Percentiles rank a stretch among this genome's conserved stretches.
Evolutionary conservation across 1,140 invertebrate genomes (phyloP).

Genomic region (Sinonovacula constricta): DNA sequence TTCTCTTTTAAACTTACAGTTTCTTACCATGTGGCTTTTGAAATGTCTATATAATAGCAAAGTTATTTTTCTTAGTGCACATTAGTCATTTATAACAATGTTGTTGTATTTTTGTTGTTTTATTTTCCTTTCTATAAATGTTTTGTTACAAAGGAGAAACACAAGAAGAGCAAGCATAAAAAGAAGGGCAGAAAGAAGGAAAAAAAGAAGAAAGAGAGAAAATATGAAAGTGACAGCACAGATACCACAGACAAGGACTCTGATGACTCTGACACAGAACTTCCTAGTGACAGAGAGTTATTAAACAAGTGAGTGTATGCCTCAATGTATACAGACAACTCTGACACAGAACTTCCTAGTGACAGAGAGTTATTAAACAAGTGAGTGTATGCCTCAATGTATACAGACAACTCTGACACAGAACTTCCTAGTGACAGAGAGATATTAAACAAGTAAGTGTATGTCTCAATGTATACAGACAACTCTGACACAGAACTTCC

Average conservation of each 20-base stretch:
- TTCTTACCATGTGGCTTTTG: too few species aligned
- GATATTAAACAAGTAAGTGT: too few species aligned
- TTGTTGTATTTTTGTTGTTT: not conserved
- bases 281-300: conserved; percentile 33
- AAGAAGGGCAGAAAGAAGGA: conserved; percentile 34
- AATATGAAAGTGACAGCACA: not conserved
- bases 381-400: too few species aligned
- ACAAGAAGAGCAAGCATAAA: conserved; percentile 44
- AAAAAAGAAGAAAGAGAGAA: conserved; percentile 25
- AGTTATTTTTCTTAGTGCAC: not conserved
- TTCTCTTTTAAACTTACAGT: too few species aligned
- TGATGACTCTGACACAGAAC: conserved; percentile 3
- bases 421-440: too few species aligned
- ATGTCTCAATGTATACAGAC: too few species aligned
- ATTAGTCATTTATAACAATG: not conserved
- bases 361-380: too few species aligned
- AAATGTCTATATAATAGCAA: too few species aligned
- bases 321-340: too few species aligned
- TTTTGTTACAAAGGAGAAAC: conserved; percentile 38
- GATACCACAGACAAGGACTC: conserved; percentile 23
- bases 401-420: too few species aligned
- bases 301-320: conserved; percentile 33
- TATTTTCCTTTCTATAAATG: not conserved
- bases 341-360: too few species aligned
- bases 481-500: too few species aligned